phyloP scores from a whole-genome alignment of 2,797 vertebrate genomes.

The Micromesistius poutassou region DNA sequence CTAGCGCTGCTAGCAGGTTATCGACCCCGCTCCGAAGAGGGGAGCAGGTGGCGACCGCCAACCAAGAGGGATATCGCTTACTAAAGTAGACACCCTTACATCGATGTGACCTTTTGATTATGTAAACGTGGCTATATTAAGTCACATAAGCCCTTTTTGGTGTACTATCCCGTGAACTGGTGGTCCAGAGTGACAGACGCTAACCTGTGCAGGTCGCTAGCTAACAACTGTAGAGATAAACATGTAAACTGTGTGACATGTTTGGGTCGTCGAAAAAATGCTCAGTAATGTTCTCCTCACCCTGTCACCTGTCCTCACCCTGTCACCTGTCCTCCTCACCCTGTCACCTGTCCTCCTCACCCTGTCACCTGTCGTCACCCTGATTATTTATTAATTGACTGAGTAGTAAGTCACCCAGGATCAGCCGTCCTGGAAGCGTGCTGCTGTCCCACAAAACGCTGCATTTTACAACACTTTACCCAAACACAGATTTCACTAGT shows the following conservation, averaged over 20 bases:
- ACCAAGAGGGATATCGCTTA: background rate
- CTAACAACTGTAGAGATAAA: background rate
- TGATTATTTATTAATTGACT: background rate
- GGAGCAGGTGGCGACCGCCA: constrained; percentile 29
- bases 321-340: too few relatives aligned
- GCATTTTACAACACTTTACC: background rate
- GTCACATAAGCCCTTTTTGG: background rate
- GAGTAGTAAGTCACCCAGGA: background rate
- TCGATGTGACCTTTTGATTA: background rate
- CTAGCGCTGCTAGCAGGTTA: constrained; percentile 33
- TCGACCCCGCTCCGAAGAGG: constrained; percentile 30
- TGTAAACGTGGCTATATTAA: background rate
- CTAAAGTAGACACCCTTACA: background rate
- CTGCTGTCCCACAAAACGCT: background rate
- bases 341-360: too few relatives aligned
- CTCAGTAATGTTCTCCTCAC: too few relatives aligned
- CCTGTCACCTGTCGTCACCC: too few relatives aligned
- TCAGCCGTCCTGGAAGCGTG: too few relatives aligned
- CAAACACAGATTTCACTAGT: background rate
- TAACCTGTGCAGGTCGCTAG: background rate
- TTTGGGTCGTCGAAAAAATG: too few relatives aligned
- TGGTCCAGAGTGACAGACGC: background rate
- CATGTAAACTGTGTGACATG: too few relatives aligned
- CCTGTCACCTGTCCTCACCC: too few relatives aligned
- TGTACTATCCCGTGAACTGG: background rate